Evolutionary conservation across 2,888 invertebrate species (phyloP).

Genomic region (Philaethria dido): DNA sequence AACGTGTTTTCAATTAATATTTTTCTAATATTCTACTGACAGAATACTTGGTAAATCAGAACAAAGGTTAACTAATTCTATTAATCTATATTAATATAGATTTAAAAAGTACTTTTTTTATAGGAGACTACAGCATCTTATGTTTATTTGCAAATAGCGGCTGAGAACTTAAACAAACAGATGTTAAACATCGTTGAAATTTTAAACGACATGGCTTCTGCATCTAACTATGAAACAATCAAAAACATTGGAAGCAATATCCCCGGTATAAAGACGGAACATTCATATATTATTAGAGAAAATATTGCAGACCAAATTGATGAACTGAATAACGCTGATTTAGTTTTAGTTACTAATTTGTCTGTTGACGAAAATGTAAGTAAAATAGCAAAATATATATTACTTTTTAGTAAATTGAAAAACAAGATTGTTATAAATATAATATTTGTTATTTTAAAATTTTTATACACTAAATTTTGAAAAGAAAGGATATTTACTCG

Average conservation of each 20-base stretch:
- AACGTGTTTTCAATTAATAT: too few species aligned
- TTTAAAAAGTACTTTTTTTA: constrained; percentile 33
- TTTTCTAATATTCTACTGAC: too few species aligned
- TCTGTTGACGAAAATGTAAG: constrained; percentile 49
- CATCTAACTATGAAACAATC: neutral
- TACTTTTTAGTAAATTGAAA: too few species aligned
- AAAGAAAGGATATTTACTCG: too few species aligned
- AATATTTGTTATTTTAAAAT: too few species aligned
- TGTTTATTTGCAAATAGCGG: constrained; percentile 53
- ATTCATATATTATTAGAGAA: constrained; percentile 28
- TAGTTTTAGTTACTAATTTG: constrained; percentile 49
- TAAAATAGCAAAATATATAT: neutral
- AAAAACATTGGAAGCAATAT: constrained; percentile 5
- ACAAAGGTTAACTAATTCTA: too few species aligned
- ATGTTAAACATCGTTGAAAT: constrained; percentile 49
- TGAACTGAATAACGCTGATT: constrained; percentile 38
- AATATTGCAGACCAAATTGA: constrained; percentile 40
- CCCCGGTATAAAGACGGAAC: constrained; percentile 1
- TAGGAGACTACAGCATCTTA: constrained; percentile 48
- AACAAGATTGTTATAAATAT: too few species aligned
- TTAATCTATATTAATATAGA: too few species aligned
- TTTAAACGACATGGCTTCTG: constrained; percentile 33
- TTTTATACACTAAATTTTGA: too few species aligned
- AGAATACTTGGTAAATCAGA: too few species aligned
- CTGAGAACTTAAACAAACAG: constrained; percentile 53